Conservation (phyloP, 2,888 invertebrate genomes). For the Phania funesta region DNA sequence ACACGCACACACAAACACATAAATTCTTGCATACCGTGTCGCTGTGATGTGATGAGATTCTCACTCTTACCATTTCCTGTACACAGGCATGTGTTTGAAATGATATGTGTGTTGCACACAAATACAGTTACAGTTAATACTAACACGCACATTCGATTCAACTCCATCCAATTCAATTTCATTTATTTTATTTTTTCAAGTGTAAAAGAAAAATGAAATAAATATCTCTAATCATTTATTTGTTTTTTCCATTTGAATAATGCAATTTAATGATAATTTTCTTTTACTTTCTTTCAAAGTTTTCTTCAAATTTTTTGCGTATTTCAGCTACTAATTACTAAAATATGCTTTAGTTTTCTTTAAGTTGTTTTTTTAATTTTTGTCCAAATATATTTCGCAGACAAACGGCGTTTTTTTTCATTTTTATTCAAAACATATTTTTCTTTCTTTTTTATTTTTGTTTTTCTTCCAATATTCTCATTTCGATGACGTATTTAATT, state of each 20-base stretch:
- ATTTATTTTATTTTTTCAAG: constrained; percentile 4
- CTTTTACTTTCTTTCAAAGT: neutral
- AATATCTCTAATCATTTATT: constrained; percentile 1
- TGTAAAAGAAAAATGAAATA: neutral
- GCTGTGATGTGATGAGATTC: too few relatives aligned
- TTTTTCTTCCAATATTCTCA: constrained; percentile 18
- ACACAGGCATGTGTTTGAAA: too few relatives aligned
- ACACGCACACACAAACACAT: neutral
- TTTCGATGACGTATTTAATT: constrained; percentile 18
- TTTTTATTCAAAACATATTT: neutral
- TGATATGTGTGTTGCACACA: too few relatives aligned
- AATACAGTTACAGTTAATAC: too few relatives aligned
- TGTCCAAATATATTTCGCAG: neutral
- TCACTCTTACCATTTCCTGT: too few relatives aligned
- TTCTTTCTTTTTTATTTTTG: neutral
- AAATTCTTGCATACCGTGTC: too few relatives aligned
- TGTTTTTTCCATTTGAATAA: constrained; percentile 39
- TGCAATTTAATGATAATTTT: constrained; percentile 42
- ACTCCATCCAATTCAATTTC: neutral
- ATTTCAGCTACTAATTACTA: constrained; percentile 9
- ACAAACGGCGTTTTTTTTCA: too few relatives aligned
- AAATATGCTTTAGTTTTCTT: neutral
- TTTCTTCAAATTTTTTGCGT: neutral
- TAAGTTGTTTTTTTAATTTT: neutral
- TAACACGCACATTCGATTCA: too few relatives aligned